Conservation (phyloP, 2,113 vertebrate species). For the Aptenodytes forsteri region DNA sequence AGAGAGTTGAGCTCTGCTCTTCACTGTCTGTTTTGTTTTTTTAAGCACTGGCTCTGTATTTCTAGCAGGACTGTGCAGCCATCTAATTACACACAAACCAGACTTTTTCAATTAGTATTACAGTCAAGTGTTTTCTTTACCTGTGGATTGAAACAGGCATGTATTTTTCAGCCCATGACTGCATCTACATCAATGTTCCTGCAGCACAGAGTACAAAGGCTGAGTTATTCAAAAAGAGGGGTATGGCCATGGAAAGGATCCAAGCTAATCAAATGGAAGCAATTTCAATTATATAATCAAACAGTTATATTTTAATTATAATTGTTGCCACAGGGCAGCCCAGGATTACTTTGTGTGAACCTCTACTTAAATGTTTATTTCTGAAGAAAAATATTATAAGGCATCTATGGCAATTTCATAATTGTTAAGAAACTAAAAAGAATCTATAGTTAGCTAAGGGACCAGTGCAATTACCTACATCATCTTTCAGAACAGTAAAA, state of each 20-base stretch:
- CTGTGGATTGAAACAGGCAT: not conserved
- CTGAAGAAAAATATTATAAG: slow-evolving; percentile 47
- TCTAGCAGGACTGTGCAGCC: not conserved
- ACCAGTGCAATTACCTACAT: slow-evolving; percentile 9
- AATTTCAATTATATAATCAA: slow-evolving; percentile 65
- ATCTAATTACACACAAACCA: not conserved
- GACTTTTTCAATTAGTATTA: not conserved
- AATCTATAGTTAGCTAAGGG: slow-evolving; percentile 31
- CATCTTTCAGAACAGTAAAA: slow-evolving; percentile 37
- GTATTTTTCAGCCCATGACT: not conserved
- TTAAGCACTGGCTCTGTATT: not conserved
- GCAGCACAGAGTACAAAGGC: not conserved
- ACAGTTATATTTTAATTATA: slow-evolving; percentile 63
- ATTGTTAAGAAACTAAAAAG: slow-evolving; percentile 46
- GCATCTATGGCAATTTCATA: slow-evolving; percentile 10
- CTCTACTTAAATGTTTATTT: slow-evolving; percentile 61
- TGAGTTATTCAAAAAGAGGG: not conserved
- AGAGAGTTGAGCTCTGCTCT: not conserved
- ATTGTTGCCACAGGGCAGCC: slow-evolving; percentile 48
- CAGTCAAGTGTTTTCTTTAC: not conserved
- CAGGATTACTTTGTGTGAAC: slow-evolving; percentile 14
- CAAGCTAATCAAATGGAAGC: slow-evolving; percentile 44
- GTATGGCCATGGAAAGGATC: slow-evolving; percentile 13
- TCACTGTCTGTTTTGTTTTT: not conserved
- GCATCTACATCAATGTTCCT: not conserved